phyloP scores from a whole-genome alignment of 2,888 invertebrate species.

The Chorisops tibialis region DNA sequence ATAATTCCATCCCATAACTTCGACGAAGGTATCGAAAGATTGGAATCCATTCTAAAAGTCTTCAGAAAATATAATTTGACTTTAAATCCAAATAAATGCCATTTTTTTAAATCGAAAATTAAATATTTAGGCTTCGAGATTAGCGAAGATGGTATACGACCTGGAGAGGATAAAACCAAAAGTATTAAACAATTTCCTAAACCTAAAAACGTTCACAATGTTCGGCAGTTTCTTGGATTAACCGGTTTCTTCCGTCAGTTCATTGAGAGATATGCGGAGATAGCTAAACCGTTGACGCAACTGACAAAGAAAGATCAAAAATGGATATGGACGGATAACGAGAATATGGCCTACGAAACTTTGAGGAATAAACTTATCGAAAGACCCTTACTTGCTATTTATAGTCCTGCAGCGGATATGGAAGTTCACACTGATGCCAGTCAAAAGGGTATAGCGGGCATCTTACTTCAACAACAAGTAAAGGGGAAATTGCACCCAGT shows the following conservation, averaged over 20 bases:
- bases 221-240: slow-evolving; percentile 39
- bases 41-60: slow-evolving; percentile 17
- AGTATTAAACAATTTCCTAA: slow-evolving; percentile 33
- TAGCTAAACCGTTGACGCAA: too few species aligned
- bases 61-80: slow-evolving; percentile 22
- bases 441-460: slow-evolving; percentile 34
- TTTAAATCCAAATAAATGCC: slow-evolving; percentile 26
- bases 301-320: too few species aligned
- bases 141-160: slow-evolving; percentile 35
- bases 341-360: slow-evolving; percentile 12
- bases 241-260: slow-evolving; percentile 36
- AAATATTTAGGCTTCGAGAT: slow-evolving; percentile 32
- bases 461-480: slow-evolving; percentile 35
- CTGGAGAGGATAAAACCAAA: slow-evolving; percentile 36
- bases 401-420: background rate
- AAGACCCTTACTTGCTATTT: background rate
- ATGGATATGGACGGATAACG: too few species aligned
- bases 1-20: slow-evolving; percentile 18
- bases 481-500: slow-evolving; percentile 32
- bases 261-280: too few species aligned
- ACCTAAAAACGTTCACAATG: slow-evolving; percentile 35
- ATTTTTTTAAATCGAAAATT: slow-evolving; percentile 27
- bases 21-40: slow-evolving; percentile 18
- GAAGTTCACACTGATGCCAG: slow-evolving; percentile 39
- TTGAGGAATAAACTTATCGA: background rate